Percentiles rank a stretch among this genome's conserved stretches.
phyloP scores from a whole-genome alignment of 1,140 invertebrate genomes.

The Diploscapter pachys region DNA sequence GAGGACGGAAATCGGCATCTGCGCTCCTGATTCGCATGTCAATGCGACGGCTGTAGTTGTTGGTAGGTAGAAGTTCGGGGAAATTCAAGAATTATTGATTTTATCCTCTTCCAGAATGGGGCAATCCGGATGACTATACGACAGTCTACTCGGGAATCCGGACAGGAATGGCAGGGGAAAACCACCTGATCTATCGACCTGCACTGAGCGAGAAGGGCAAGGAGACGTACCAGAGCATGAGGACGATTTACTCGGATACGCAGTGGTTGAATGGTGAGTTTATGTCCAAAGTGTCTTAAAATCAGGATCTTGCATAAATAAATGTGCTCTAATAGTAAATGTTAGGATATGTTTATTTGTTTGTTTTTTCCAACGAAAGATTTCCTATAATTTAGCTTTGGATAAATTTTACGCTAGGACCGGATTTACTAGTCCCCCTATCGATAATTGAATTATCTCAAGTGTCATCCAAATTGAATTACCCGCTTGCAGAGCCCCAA shows the following conservation, averaged over 20 bases:
- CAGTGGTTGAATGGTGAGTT: conserved; percentile 89
- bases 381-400: conserved; percentile 68
- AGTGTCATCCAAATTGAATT: background rate
- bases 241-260: conserved; percentile 91
- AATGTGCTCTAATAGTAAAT: too few relatives aligned
- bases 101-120: conserved; percentile 66
- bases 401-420: too few relatives aligned
- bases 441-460: too few relatives aligned
- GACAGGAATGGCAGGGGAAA: conserved; percentile 87
- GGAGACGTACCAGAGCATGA: conserved; percentile 72
- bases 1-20: conserved; percentile 72
- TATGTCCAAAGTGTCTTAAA: background rate
- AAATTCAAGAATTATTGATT: too few relatives aligned
- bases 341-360: too few relatives aligned
- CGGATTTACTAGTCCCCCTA: too few relatives aligned
- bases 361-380: background rate
- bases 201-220: conserved; percentile 77
- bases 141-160: conserved; percentile 88
- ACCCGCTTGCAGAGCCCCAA: conserved; percentile 75
- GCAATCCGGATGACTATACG: conserved; percentile 80
- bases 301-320: too few relatives aligned
- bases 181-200: conserved; percentile 90
- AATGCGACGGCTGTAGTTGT: conserved; percentile 92
- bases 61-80: background rate
- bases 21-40: conserved; percentile 85